Conservation (phyloP, 2,113 vertebrate genomes). For the Dasyurus viverrinus region DNA sequence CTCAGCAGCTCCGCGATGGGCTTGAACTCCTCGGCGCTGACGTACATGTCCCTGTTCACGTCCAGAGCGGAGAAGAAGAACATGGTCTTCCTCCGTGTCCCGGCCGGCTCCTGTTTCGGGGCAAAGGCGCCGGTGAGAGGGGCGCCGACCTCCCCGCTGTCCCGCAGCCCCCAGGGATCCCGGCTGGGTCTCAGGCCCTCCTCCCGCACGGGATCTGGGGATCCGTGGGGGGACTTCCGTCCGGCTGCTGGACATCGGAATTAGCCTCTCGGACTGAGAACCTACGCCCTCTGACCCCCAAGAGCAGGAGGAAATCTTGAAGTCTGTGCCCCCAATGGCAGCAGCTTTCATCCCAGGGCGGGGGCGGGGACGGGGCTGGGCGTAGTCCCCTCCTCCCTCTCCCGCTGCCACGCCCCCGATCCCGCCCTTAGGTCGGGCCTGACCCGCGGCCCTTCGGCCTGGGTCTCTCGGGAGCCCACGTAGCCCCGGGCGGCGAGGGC, state of each 20-base stretch:
- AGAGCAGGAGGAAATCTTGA: too few relatives aligned
- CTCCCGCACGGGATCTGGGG: too few relatives aligned
- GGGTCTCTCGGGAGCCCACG: slow-evolving; percentile 44
- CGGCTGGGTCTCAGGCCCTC: neutral
- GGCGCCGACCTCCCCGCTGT: neutral
- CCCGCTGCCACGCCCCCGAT: neutral
- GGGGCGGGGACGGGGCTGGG: neutral
- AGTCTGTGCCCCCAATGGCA: too few relatives aligned
- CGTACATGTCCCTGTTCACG: slow-evolving; percentile 89
- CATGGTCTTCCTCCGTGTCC: slow-evolving; percentile 90
- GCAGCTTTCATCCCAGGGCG: too few relatives aligned
- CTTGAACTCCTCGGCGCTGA: slow-evolving; percentile 95
- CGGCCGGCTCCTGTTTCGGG: slow-evolving; percentile 86
- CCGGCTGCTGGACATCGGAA: neutral
- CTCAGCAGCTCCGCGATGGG: slow-evolving; percentile 93
- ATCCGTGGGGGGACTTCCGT: neutral
- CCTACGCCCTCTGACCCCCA: too few relatives aligned
- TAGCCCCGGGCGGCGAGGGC: slow-evolving; percentile 70
- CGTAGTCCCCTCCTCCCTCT: neutral
- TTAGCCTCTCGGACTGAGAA: too few relatives aligned
- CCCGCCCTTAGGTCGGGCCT: slow-evolving; percentile 47
- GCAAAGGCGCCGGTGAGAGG: neutral
- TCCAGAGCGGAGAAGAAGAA: slow-evolving; percentile 94
- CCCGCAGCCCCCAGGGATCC: neutral
- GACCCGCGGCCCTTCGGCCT: slow-evolving; percentile 70